phyloP scores from a whole-genome alignment of 2,113 vertebrate genomes.

The Megaceryle torquata region DNA sequence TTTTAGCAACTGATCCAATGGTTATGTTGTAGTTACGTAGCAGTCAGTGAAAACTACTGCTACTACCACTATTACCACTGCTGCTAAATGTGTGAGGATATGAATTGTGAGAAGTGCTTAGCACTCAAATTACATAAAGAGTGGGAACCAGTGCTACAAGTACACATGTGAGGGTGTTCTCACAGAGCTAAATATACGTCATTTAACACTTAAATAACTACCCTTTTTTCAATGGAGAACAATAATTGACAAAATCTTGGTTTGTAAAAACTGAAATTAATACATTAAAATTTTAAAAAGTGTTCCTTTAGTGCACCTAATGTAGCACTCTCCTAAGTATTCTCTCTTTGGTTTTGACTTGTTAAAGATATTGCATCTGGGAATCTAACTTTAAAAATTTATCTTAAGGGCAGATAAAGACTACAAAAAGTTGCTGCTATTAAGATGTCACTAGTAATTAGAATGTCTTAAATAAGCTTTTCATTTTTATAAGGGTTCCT shows the following conservation, averaged over 20 bases:
- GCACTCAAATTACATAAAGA: not conserved
- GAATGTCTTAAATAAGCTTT: not conserved
- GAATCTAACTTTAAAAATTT: not conserved
- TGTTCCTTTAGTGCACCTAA: not conserved
- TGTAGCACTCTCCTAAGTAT: not conserved
- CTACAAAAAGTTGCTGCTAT: not conserved
- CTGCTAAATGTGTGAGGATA: not conserved
- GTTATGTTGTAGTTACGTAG: not conserved
- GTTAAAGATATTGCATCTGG: not conserved
- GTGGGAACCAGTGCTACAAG: not conserved
- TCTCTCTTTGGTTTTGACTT: not conserved
- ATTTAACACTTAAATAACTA: not conserved
- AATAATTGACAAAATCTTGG: not conserved
- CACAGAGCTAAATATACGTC: not conserved
- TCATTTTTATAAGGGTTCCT: not conserved
- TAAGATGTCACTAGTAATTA: not conserved
- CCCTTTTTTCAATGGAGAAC: not conserved
- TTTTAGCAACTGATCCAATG: not conserved
- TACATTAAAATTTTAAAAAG: not conserved
- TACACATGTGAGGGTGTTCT: not conserved
- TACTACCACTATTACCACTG: not conserved
- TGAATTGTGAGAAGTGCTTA: not conserved
- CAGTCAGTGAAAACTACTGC: not conserved
- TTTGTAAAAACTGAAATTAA: not conserved
- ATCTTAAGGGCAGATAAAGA: not conserved